Percentiles rank a stretch among this genome's conserved stretches.
phyloP scores from a whole-genome alignment of 2,113 vertebrate species.

The Danio rerio region GRCz12tu NC_133196.1:41457001-41457500 shows the following conservation, averaged over 20 bases:
- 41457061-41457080: not conserved
- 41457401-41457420: constrained; percentile 78
- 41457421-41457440: constrained; percentile 39
- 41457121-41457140: constrained; percentile 80
- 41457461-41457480: constrained; percentile 50
- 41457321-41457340: constrained; percentile 22
- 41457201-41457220: constrained; percentile 83
- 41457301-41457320: not conserved
- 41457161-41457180: constrained; percentile 75
- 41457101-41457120: constrained; percentile 63
- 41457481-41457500: constrained; percentile 43
- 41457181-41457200: constrained; percentile 85
- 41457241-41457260: constrained; percentile 80
- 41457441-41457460: constrained; percentile 55
- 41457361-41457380: constrained; percentile 65
- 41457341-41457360: constrained; percentile 62
- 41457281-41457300: not conserved
- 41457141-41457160: constrained; percentile 88
- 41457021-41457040: not conserved
- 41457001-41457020: not conserved
- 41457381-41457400: constrained; percentile 75
- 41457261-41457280: constrained; percentile 62
- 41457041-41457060: not conserved
- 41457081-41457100: constrained; percentile 71
- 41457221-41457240: constrained; percentile 76